Base-by-base conservation (phyloP, 2,888 invertebrate species). In the Bedellia somnulentella region DNA sequence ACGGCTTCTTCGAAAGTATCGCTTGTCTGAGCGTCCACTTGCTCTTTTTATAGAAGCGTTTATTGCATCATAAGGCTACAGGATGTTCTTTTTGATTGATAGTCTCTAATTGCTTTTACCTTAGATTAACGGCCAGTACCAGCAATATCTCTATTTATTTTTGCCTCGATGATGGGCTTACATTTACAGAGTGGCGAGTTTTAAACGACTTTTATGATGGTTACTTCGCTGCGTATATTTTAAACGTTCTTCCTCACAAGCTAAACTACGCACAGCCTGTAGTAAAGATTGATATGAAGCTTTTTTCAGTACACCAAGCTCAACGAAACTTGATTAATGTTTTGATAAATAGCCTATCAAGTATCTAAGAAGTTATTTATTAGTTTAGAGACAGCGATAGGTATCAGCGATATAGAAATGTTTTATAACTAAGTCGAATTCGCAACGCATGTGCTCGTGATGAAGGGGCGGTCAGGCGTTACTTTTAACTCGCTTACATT, bases 381-480 rank as follows among this genome's bases (percentile, higher is more conserved):
- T 57, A 57, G 52, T 57, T 58, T 57, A 47, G 49, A 56, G 52
- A 49, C 42, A 37, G 39, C 45, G 55, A 57, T 57, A 49, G 41
- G 42, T 45, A 57, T 55, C 56, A 42, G 38, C 38, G 29, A 32
- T 37, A 4, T 14, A 14, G 29, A n/a, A 21, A 15, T 29, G 29
- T 9, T 29, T 29, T 29, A 29, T 29, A 22, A 21, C 21, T 21
- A 13, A 14, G 6, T 8, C n/a, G 26, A 13, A n/a, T 27, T 14
- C n/a, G n/a, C n/a, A 10, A n/a, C 28, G 10, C 21, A 11, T 29
- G 21, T 28, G 15, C 12, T 16, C 10, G 27, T 9, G 5, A 18
- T n/a, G 10, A 16, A 13, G 8, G 17, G 29, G 18, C 21, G 29
- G 26, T 15, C 18, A 9, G 27, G 17, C 12, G 13, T 18, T 6